Evolutionary conservation across 2,888 invertebrate species (phyloP).

Genomic region (Desoria tigrina): DNA sequence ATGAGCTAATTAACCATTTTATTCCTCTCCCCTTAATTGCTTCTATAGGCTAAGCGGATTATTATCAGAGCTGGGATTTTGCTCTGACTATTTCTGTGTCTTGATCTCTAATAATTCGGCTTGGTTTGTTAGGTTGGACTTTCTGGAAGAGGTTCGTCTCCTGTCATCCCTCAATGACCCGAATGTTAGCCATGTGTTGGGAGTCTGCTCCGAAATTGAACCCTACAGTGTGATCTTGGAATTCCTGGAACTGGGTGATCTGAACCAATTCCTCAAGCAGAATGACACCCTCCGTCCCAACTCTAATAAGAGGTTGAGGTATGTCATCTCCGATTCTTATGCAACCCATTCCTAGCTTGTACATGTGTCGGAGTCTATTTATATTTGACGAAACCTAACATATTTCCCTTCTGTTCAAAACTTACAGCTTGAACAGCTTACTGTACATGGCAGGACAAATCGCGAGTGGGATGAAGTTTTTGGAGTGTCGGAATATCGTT

Average conservation of each 20-base stretch:
- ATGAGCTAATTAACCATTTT: conserved; percentile 2
- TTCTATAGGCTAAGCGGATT: not conserved
- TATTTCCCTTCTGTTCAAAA: not conserved
- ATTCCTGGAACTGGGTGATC: conserved; percentile 82
- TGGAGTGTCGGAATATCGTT: conserved; percentile 84
- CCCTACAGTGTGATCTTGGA: conserved; percentile 85
- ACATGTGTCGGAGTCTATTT: no score
- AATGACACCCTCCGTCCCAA: conserved; percentile 56
- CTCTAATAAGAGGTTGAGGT: conserved; percentile 53
- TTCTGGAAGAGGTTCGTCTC: conserved; percentile 80
- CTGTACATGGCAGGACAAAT: conserved; percentile 81
- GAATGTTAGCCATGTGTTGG: conserved; percentile 79
- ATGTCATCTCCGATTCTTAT: no score
- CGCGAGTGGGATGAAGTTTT: conserved; percentile 85
- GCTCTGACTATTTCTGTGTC: not conserved
- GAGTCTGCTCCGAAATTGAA: conserved; percentile 76
- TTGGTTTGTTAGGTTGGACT: conserved; percentile 67
- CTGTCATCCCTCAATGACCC: conserved; percentile 79
- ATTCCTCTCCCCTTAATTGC: not conserved
- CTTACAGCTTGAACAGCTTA: conserved; percentile 61
- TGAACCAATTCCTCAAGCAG: conserved; percentile 68
- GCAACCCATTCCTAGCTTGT: no score
- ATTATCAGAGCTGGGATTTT: not conserved
- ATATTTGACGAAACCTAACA: no score
- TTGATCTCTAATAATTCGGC: no score